These are phyloP conservation scores for Ginglymostoma cirratum DNA, from an alignment of 2,113 vertebrate genomes.

Conservation along the genomic window DNA sequence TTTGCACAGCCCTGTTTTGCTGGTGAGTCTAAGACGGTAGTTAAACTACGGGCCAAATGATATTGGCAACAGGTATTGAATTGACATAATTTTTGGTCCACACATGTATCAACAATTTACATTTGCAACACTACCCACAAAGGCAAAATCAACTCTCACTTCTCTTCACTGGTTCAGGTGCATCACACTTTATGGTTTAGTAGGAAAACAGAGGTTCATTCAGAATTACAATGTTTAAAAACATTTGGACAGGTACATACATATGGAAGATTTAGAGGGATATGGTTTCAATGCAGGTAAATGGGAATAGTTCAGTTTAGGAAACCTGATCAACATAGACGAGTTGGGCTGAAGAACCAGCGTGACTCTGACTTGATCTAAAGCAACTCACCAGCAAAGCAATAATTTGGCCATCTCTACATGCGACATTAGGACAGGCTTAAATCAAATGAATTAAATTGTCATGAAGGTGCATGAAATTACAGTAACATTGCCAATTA, in stretches of 20 bases:
- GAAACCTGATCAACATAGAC: too few relatives aligned
- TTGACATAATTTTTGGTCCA: not conserved
- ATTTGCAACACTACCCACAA: not conserved
- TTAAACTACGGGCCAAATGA: not conserved
- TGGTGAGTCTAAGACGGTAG: not conserved
- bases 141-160: not conserved
- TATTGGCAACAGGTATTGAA: not conserved
- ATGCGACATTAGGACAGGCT: not conserved
- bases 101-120: not conserved
- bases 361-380: too few relatives aligned
- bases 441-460: not conserved
- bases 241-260: too few relatives aligned
- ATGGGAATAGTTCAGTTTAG: too few relatives aligned
- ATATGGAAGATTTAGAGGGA: too few relatives aligned
- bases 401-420: not conserved
- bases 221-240: too few relatives aligned
- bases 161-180: not conserved
- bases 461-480: not conserved
- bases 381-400: not conserved
- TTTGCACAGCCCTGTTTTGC: not conserved
- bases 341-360: too few relatives aligned
- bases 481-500: not conserved
- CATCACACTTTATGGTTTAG: not conserved
- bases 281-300: too few relatives aligned
- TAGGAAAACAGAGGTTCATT: not conserved